Evolutionary conservation across 2,113 vertebrate genomes (phyloP).

Genomic region (Zosterops borbonicus): DNA sequence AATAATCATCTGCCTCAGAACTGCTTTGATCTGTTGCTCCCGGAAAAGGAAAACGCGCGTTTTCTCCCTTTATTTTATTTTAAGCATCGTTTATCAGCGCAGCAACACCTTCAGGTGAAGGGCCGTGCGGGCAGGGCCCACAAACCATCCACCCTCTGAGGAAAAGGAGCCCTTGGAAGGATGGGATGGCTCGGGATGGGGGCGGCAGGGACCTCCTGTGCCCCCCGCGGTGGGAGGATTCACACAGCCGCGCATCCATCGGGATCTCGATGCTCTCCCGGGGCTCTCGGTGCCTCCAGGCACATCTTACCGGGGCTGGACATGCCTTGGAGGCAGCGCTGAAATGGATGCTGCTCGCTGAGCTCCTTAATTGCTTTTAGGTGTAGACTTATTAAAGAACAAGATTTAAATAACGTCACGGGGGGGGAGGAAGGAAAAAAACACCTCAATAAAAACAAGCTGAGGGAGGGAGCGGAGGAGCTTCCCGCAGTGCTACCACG

Average conservation of each 20-base stretch:
- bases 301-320: background rate
- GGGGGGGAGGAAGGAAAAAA: background rate
- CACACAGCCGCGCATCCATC: background rate
- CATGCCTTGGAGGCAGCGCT: background rate
- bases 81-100: background rate
- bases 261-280: background rate
- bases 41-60: background rate
- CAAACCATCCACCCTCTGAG: background rate
- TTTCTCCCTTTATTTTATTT: background rate
- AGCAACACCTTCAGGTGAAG: background rate
- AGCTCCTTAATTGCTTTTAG: slow-evolving; percentile 64
- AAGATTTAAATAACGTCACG: slow-evolving; percentile 33
- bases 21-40: background rate
- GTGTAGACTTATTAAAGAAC: slow-evolving; percentile 47
- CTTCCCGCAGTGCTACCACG: background rate
- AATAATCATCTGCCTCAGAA: background rate
- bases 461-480: background rate
- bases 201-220: too few species aligned
- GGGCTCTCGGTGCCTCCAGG: background rate
- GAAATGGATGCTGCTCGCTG: slow-evolving; percentile 49
- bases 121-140: fast-evolving
- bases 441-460: background rate
- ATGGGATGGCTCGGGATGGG: too few species aligned
- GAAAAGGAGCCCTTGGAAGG: background rate
- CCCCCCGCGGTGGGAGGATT: fast-evolving